Evolutionary conservation across 2,797 vertebrate species (phyloP).

Genomic region (Danio albolineatus): DNA sequence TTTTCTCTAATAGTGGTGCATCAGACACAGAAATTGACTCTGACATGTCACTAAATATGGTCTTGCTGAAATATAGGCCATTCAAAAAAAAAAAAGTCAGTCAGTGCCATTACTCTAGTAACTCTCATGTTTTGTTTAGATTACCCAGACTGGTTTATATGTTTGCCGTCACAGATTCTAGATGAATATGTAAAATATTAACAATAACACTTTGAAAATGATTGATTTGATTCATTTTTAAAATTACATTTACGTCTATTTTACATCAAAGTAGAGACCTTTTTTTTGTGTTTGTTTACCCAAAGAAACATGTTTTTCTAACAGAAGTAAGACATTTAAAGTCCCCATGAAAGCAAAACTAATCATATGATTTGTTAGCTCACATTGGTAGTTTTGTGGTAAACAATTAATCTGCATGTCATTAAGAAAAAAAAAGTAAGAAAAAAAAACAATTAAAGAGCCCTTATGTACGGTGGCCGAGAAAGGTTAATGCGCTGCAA

Average conservation of each 20-base stretch:
- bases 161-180: background rate
- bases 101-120: background rate
- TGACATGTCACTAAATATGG: conserved; percentile 20
- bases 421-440: no score
- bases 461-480: no score
- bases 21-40: conserved; percentile 19
- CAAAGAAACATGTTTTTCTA: no score
- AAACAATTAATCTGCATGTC: no score
- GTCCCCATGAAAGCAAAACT: no score
- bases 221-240: background rate
- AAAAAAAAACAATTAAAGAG: no score
- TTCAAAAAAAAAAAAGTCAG: background rate
- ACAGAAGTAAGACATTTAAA: no score
- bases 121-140: background rate
- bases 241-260: background rate
- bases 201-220: background rate
- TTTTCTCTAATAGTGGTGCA: conserved; percentile 26
- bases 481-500: no score
- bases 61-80: background rate
- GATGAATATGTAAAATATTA: background rate
- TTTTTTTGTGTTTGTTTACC: no score
- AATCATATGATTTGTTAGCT: no score
- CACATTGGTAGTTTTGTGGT: no score
- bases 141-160: background rate
- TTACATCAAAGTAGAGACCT: background rate